Evolutionary conservation across 1,140 invertebrate genomes (phyloP), one percentile per base, ranked within the genome.

Genomic region (Heliconius nattereri): DNA sequence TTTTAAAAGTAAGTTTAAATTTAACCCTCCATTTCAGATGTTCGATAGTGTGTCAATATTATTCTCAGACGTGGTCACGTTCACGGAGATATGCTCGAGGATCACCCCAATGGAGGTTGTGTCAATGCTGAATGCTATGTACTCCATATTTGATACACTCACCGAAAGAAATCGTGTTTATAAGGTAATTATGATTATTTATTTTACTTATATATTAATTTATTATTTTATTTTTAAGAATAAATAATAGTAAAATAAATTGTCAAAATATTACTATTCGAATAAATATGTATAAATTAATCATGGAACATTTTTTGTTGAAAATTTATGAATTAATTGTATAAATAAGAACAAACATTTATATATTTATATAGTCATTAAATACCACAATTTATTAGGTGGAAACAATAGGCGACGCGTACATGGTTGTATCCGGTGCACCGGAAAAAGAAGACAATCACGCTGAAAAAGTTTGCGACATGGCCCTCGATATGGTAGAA

Each of bases 61-160:
- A 20, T 57, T n/a, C 20, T 57, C 20, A 23, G 98, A 99, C 91
- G 98, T 99, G 6, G 98, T 99, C 0, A 98, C 97, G 0, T 99
- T 99, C 91, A 99, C 98, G 0, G 97, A 98, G 91, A 99, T 99
- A 85, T 99, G 98, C 88, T 98, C 98, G 83, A 95, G 98, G 76
- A 98, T 99, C 81, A 98, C 97, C 0, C 98, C 98, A 0, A 98
- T 99, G 98, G 97, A 99, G 90, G 98, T 99, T 16, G 98, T 99
- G 0, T 98, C 98, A n/a, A 98, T 99, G 98, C 94, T 99, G 6
- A 99, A 99, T 92, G 97, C 97, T 8, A 98, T 99, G 98, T 99
- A 98, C 91, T 98, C 98, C 0, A 97, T 98, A 78, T 98, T 98
- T 87, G 98, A 99, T 87, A 97, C 97, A 3, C 95, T 99, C 5